Evolutionary conservation across 1,140 invertebrate genomes (phyloP).

Genomic region (Anoplolepis gracilipes): DNA sequence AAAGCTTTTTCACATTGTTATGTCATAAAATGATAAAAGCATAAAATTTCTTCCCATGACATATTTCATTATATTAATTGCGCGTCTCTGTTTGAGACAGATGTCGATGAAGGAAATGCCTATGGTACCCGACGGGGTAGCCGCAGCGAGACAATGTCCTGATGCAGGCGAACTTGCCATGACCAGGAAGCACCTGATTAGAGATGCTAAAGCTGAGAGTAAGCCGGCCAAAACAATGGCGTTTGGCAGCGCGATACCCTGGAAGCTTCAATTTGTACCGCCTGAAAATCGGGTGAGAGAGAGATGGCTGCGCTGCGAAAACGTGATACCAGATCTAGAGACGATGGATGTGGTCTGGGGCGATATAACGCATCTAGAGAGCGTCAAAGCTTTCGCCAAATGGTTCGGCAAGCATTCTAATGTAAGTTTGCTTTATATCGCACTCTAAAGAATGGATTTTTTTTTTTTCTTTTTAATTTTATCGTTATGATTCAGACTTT

Average conservation of each 20-base stretch:
- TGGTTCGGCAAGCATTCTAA: slow-evolving; percentile 75
- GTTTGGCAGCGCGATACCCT: slow-evolving; percentile 86
- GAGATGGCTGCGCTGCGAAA: slow-evolving; percentile 85
- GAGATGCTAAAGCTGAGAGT: slow-evolving; percentile 84
- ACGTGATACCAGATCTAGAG: slow-evolving; percentile 86
- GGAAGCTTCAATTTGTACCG: slow-evolving; percentile 85
- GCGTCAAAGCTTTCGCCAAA: slow-evolving; percentile 78
- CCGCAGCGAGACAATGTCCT: slow-evolving; percentile 75
- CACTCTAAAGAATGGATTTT: neutral
- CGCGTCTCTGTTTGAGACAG: slow-evolving; percentile 60
- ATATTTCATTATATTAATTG: neutral
- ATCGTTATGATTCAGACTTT: slow-evolving; percentile 48
- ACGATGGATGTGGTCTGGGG: slow-evolving; percentile 87
- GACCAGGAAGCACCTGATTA: slow-evolving; percentile 83
- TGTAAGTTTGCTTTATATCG: slow-evolving; percentile 57
- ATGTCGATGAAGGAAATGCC: slow-evolving; percentile 77
- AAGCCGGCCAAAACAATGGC: slow-evolving; percentile 81
- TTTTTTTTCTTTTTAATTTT: neutral
- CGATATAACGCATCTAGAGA: slow-evolving; percentile 85
- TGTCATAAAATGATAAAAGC: no score
- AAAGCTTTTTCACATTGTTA: neutral
- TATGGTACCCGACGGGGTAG: slow-evolving; percentile 74
- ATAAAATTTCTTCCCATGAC: neutral
- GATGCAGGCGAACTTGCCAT: slow-evolving; percentile 81
- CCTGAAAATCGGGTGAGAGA: slow-evolving; percentile 84